Base-by-base conservation (phyloP, 2,113 vertebrate genomes). In the Chitala chitala region DNA sequence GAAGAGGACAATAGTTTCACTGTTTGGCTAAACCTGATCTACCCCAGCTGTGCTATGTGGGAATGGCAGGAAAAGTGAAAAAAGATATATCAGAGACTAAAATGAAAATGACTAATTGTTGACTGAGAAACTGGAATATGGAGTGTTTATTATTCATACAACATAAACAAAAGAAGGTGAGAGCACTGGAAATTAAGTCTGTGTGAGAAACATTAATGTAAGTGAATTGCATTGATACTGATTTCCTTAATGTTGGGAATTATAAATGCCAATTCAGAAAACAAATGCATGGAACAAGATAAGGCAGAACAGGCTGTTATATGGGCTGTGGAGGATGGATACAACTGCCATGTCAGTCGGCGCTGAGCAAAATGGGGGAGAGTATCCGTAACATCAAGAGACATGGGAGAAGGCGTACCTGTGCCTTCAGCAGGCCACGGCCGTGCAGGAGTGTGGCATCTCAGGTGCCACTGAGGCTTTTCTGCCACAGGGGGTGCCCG, bases 381-480 rank as follows among this genome's bases (percentile, higher is more conserved):
- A 61, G 36, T 38, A 6, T 61, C 29, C 5, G 13, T 0, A 44
- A 42, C 22, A 44, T 20, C 38, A 65, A n/a, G 38, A 65, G 22
- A 65, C 17, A 22, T 9, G n/a, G 6, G 22, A 26, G 20, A 24
- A 36, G 22, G 24, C 38, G n/a, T 24, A 29, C 63, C 38, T 1
- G 24, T 24, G 12, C 26, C 64, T 15, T 12, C 64, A n/a, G 56
- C 40, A 31, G 56, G 4, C 38, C 44, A 24, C 71, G 50, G 26
- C 40, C 33, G 42, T 13, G 56, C 71, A 20, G 56, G 40, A n/a
- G 56, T 36, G 40, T 38, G 42, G 54, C 33, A 26, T 61, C 56
- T 48, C 5, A 73, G 71, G 40, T 48, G 71, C 71, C 71, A 73
- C 38, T 9, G 55, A 17, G 71, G 71, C 42, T 73, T 73, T 26